Conservation (phyloP, 2,113 vertebrate genomes). For the Corythornis madagascariensis region DNA sequence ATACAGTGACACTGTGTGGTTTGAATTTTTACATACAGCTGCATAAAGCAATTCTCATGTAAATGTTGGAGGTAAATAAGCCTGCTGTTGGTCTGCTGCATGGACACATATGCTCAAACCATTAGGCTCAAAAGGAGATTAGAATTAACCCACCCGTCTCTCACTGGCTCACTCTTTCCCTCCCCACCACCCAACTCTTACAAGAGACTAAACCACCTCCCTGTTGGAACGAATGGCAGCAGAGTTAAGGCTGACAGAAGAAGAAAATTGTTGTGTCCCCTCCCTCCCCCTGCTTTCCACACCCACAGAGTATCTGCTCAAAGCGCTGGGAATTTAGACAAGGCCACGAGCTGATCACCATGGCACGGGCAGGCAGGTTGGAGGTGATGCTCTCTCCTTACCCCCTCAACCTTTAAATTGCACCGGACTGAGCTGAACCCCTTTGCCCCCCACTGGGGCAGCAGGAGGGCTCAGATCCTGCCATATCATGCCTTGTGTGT, state of each 20-base stretch:
- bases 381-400: neutral
- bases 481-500: neutral
- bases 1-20: slow-evolving; percentile 69
- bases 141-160: slow-evolving; percentile 58
- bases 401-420: neutral
- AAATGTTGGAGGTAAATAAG: slow-evolving; percentile 76
- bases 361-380: neutral
- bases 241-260: slow-evolving; percentile 17
- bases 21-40: slow-evolving; percentile 82
- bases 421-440: neutral
- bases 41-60: slow-evolving; percentile 80
- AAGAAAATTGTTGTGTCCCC: neutral
- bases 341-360: neutral
- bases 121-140: slow-evolving; percentile 68
- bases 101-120: slow-evolving; percentile 70
- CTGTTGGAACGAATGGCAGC: neutral
- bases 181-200: neutral
- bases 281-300: neutral
- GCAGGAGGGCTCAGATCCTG: neutral
- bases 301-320: neutral
- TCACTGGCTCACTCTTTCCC: neutral
- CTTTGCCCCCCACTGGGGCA: neutral
- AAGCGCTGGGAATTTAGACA: neutral
- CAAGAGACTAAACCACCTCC: slow-evolving; percentile 7
- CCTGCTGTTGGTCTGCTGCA: slow-evolving; percentile 70